Conservation (phyloP, 2,113 vertebrate species). For the Apus apus region DNA sequence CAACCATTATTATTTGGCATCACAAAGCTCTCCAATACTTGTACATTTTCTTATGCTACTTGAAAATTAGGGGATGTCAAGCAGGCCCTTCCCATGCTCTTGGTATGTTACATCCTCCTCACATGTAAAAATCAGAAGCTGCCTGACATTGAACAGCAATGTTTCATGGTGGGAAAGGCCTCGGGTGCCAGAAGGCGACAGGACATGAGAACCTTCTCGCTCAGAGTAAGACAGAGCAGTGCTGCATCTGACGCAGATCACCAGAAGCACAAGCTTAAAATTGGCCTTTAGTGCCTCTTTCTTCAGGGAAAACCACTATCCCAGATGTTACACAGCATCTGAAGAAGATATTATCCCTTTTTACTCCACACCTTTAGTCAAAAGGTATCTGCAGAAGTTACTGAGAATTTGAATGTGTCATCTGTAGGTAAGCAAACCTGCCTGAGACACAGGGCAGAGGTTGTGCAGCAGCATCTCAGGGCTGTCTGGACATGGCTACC, state of each 20-base stretch:
- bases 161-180: rapidly evolving
- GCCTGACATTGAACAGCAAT: background rate
- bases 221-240: background rate
- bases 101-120: background rate
- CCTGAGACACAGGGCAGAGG: background rate
- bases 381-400: background rate
- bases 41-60: background rate
- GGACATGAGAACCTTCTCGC: background rate
- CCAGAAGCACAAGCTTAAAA: background rate
- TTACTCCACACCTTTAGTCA: background rate
- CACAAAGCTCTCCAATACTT: background rate
- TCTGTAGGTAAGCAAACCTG: background rate
- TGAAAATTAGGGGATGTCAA: background rate
- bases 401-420: background rate
- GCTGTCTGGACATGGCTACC: background rate
- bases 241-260: background rate
- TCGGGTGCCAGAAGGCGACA: background rate
- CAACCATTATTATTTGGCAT: background rate
- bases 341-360: background rate
- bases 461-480: background rate
- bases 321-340: background rate
- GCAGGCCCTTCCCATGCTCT: background rate
- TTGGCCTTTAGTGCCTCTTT: background rate
- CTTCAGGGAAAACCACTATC: background rate
- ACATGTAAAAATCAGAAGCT: background rate